phyloP scores from a whole-genome alignment of 2,113 vertebrate genomes.

The Ammodytes dubius region DNA sequence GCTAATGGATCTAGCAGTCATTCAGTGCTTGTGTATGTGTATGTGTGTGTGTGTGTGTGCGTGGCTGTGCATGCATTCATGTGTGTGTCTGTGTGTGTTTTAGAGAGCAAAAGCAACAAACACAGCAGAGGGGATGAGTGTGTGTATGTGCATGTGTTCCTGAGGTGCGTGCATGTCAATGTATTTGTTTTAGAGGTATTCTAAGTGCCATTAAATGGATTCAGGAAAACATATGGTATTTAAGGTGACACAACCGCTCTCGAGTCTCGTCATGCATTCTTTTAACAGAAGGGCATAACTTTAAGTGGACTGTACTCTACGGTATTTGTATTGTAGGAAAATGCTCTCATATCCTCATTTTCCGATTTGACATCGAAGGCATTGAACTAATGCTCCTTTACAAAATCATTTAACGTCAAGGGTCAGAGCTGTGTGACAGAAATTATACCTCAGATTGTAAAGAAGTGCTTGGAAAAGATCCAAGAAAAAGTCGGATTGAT shows the following conservation, averaged over 20 bases:
- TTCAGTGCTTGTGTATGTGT: conserved; percentile 8
- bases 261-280: conserved; percentile 31
- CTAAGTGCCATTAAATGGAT: conserved; percentile 6
- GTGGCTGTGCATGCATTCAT: not conserved
- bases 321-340: conserved; percentile 56
- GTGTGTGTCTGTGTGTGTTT: conserved; percentile 20
- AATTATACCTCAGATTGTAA: conserved; percentile 69
- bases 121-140: not conserved
- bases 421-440: conserved; percentile 55
- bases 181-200: conserved; percentile 11
- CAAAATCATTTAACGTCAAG: conserved; percentile 40
- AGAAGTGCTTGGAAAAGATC: conserved; percentile 61
- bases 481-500: conserved; percentile 72
- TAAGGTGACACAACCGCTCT: conserved; percentile 26
- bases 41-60: not conserved
- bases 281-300: conserved; percentile 34
- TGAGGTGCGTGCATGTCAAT: conserved; percentile 6
- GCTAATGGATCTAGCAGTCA: conserved; percentile 84
- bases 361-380: conserved; percentile 12
- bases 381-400: conserved; percentile 15
- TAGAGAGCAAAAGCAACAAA: conserved; percentile 21
- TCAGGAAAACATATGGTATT: conserved; percentile 55
- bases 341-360: conserved; percentile 42
- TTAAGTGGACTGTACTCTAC: conserved; percentile 44
- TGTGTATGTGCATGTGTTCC: not conserved